Base-by-base conservation (phyloP, 2,888 invertebrate species). In the Noctua janthe region DNA sequence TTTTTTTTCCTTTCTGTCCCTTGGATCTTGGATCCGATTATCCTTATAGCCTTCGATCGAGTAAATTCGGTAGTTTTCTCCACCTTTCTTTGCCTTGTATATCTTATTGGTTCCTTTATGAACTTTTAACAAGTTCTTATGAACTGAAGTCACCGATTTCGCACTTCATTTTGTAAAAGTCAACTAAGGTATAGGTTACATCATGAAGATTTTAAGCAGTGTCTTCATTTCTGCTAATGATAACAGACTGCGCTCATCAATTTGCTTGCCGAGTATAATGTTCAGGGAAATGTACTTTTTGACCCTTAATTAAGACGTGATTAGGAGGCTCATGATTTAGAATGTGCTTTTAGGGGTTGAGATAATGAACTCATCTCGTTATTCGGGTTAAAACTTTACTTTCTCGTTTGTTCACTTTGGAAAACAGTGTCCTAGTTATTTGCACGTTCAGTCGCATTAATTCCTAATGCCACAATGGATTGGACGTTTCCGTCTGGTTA, bases 401-500 rank as follows among this genome's bases (percentile, higher is more conserved):
- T 39, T 47, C 23, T 17, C n/a, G 23, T 75, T 29, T 29, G 29
- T 56, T 23, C 17, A 56, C 4, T 74, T 49, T 59, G 35, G 5
- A 23, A 35, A 35, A 69, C 17, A 7, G n/a, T 5, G 29, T 59
- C 43, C n/a, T 59, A 59, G 66, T 62, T 59, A 59, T 35, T 59
- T 71, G 56, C 51, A 51, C 23, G 47, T 54, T 49, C 13, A 39
- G 43, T 59, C 77, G 71, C 62, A 78, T 77, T 78, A 79, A 83
- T 83, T 77, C 72, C 17, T 82, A 76, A 74, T 86, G 76, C 73
- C 73, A 29, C 82, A 76, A 83, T 84, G 79, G 82, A 90, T 88
- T 84, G 83, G 72, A 35, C 29, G 74, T 81, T 85, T 89, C 90
- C 87, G 83, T 76, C 80, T 56, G 29, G 73, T 74, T 56, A 29